These are phyloP conservation scores for Labeo rohita DNA, from an alignment of 2,113 vertebrate species.

Conservation along the genomic window DNA sequence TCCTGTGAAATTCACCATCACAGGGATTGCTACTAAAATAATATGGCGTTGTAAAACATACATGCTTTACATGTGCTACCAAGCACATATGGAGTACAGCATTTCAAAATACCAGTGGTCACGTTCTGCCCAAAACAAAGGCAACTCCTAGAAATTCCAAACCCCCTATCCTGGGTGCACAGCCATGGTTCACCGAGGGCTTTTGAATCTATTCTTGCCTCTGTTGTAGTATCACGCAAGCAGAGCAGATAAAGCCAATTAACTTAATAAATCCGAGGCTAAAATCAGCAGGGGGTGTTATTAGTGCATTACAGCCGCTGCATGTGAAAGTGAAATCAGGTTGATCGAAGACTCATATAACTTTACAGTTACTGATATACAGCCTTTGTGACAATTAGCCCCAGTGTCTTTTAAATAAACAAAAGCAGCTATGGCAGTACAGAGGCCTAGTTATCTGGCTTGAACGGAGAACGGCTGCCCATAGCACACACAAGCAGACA, in stretches of 20 bases:
- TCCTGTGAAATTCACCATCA: no score
- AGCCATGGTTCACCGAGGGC: background rate
- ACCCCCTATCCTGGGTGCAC: background rate
- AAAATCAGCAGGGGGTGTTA: slow-evolving; percentile 17
- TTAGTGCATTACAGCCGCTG: slow-evolving; percentile 5
- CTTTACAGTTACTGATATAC: background rate
- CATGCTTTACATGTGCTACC: background rate
- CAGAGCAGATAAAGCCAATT: slow-evolving; percentile 39
- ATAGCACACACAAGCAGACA: background rate
- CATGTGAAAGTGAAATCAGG: background rate
- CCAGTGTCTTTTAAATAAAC: background rate
- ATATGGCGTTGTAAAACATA: background rate
- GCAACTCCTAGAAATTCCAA: background rate
- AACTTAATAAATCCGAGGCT: slow-evolving; percentile 13
- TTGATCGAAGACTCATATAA: background rate
- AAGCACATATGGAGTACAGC: slow-evolving; percentile 4
- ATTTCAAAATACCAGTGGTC: slow-evolving; percentile 15
- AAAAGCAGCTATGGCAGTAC: background rate
- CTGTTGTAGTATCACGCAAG: slow-evolving; percentile 30
- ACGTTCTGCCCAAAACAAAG: background rate
- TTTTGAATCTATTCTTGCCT: slow-evolving; percentile 24
- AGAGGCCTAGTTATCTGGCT: background rate
- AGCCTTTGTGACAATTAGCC: background rate
- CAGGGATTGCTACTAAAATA: background rate
- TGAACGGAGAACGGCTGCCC: background rate